These are phyloP conservation scores for Dicycla oo DNA, from an alignment of 2,888 invertebrate genomes.

Conservation along the genomic window DNA sequence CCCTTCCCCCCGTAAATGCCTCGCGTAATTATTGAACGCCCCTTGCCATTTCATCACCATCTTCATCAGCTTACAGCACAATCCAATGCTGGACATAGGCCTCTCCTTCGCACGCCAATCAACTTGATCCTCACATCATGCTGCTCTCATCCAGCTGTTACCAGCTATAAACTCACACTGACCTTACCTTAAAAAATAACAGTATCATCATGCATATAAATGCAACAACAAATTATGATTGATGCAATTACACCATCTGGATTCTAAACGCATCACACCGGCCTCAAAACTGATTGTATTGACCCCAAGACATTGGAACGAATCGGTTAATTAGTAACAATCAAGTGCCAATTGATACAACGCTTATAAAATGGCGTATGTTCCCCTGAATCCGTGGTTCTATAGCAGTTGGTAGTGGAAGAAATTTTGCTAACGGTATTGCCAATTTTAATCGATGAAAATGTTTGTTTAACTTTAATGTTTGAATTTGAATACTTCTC, in stretches of 20 bases:
- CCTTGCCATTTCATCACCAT: background rate
- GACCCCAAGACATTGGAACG: constrained; percentile 75
- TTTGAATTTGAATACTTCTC: too few relatives aligned
- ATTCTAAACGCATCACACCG: constrained; percentile 12
- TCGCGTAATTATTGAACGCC: too few relatives aligned
- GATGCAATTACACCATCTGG: constrained; percentile 29
- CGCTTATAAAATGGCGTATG: constrained; percentile 40
- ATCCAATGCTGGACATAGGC: too few relatives aligned
- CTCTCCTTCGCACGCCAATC: too few relatives aligned
- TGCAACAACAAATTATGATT: constrained; percentile 44
- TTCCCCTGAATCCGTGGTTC: constrained; percentile 9
- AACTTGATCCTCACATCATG: background rate
- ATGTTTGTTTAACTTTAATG: background rate
- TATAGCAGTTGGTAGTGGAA: background rate
- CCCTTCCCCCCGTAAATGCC: too few relatives aligned
- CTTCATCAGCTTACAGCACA: background rate
- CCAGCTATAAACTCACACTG: background rate
- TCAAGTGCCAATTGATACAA: constrained; percentile 67
- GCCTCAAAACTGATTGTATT: constrained; percentile 66
- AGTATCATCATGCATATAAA: constrained; percentile 11
- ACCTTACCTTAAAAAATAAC: background rate
- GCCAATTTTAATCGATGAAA: constrained; percentile 3
- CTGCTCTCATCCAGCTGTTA: background rate
- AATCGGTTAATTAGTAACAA: constrained; percentile 79
- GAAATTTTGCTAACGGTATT: constrained; percentile 8